A percentile compares a stretch with the other conserved stretches of the same genome.
These are phyloP conservation scores for Emydura subglobosa DNA, from an alignment of 2,113 vertebrate genomes.

Conservation along the genomic window DNA sequence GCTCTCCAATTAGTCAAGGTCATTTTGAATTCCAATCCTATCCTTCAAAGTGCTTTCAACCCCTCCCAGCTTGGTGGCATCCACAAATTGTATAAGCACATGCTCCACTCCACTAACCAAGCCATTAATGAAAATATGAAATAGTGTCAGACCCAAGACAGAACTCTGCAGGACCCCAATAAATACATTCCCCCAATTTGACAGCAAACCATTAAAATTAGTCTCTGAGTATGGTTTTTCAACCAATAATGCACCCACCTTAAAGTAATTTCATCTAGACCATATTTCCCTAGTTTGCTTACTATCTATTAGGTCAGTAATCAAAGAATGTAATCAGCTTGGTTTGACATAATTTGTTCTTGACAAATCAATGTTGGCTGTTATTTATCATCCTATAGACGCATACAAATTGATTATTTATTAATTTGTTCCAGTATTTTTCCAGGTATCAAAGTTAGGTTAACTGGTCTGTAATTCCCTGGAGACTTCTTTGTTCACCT, in stretches of 20 bases:
- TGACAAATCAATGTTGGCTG: neutral
- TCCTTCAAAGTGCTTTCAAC: neutral
- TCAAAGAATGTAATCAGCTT: neutral
- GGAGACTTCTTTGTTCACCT: neutral
- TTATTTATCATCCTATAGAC: neutral
- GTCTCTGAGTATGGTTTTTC: neutral
- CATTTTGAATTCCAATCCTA: neutral
- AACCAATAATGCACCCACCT: neutral
- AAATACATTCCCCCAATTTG: neutral
- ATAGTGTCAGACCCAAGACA: too few relatives aligned
- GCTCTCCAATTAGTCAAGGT: neutral
- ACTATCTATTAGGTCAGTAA: neutral
- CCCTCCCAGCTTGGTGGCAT: neutral
- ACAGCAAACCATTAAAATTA: neutral
- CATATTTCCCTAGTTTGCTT: neutral
- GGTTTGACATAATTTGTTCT: neutral
- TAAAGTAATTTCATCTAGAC: neutral
- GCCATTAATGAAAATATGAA: too few relatives aligned
- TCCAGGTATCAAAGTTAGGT: neutral
- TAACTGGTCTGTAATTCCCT: neutral
- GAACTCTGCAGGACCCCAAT: too few relatives aligned
- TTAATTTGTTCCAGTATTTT: neutral
- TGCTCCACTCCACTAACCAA: neutral
- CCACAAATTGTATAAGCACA: neutral
- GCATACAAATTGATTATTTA: too few relatives aligned